Evolutionary conservation across 1,140 invertebrate genomes (phyloP).

Genomic region (Maniola jurtina): DNA sequence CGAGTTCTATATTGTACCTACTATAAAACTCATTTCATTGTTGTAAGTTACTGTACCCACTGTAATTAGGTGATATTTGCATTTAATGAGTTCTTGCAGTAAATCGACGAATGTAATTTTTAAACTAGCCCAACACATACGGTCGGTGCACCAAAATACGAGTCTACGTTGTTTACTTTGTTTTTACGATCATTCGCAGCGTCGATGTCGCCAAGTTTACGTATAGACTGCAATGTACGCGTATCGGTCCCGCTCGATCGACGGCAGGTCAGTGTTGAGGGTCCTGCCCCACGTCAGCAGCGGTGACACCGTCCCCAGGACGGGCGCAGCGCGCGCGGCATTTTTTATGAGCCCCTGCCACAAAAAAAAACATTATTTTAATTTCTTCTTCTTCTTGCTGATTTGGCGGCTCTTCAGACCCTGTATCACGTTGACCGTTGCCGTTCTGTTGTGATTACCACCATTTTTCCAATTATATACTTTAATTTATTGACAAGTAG

Average conservation of each 20-base stretch:
- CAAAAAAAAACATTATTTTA: constrained; percentile 27
- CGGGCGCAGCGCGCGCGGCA: constrained; percentile 69
- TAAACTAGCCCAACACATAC: constrained; percentile 5
- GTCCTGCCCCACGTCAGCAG: constrained; percentile 72
- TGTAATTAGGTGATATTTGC: no score
- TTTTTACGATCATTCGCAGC: constrained; percentile 9
- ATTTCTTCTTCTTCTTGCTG: no score
- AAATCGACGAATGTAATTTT: no score
- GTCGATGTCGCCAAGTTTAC: constrained; percentile 25
- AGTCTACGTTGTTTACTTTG: constrained; percentile 20
- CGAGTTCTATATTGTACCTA: no score
- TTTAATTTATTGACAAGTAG: no score
- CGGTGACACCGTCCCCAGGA: constrained; percentile 72
- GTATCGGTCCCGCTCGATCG: constrained; percentile 51
- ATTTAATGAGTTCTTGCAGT: no score
- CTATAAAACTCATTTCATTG: no score
- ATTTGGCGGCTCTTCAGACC: no score
- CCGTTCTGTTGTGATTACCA: no score
- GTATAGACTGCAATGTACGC: constrained; percentile 56
- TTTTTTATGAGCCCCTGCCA: constrained; percentile 60
- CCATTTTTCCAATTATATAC: no score
- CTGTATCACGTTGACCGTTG: no score
- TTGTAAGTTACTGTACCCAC: no score
- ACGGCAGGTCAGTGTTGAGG: constrained; percentile 67
- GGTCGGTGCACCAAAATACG: constrained; percentile 15